Evolutionary conservation across 2,797 vertebrate genomes (phyloP).

Genomic region (Clarias platycephalus): DNA sequence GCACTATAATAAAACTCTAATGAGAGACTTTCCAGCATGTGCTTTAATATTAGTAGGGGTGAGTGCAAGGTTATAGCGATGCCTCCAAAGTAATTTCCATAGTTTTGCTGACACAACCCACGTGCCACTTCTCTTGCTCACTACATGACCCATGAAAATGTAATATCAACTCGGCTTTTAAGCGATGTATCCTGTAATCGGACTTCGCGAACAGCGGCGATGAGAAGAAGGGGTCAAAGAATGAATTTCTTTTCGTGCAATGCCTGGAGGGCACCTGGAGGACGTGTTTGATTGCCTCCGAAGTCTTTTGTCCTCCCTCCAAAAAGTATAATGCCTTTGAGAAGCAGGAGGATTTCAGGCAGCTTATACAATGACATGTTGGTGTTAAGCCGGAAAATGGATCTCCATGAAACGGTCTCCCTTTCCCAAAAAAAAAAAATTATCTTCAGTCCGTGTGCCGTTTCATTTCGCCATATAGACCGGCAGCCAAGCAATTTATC

Average conservation of each 20-base stretch:
- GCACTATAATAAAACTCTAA: neutral
- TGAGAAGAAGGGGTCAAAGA: constrained; percentile 36
- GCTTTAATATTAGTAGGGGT: neutral
- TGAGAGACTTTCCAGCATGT: neutral
- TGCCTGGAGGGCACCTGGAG: constrained; percentile 36
- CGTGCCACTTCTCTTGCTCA: neutral
- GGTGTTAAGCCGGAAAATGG: constrained; percentile 36
- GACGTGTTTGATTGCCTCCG: constrained; percentile 49
- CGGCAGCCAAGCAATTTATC: constrained; percentile 27
- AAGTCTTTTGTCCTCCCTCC: constrained; percentile 29
- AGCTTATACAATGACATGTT: constrained; percentile 25
- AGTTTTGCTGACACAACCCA: constrained; percentile 16
- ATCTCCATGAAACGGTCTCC: constrained; percentile 13
- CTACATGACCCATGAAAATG: constrained; percentile 39
- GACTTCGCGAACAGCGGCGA: constrained; percentile 22
- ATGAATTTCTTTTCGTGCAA: constrained; percentile 33
- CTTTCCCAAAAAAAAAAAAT: neutral
- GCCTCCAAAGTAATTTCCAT: constrained; percentile 28
- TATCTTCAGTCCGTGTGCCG: constrained; percentile 2
- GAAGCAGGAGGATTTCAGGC: constrained; percentile 25
- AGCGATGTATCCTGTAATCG: constrained; percentile 43
- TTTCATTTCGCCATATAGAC: constrained; percentile 17
- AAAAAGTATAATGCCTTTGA: constrained; percentile 30
- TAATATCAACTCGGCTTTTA: constrained; percentile 34
- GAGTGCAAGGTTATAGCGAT: neutral